Evolutionary conservation across 2,888 invertebrate genomes (phyloP), one percentile per base, ranked within the genome.

Genomic region (Chelonus formosanus): DNA sequence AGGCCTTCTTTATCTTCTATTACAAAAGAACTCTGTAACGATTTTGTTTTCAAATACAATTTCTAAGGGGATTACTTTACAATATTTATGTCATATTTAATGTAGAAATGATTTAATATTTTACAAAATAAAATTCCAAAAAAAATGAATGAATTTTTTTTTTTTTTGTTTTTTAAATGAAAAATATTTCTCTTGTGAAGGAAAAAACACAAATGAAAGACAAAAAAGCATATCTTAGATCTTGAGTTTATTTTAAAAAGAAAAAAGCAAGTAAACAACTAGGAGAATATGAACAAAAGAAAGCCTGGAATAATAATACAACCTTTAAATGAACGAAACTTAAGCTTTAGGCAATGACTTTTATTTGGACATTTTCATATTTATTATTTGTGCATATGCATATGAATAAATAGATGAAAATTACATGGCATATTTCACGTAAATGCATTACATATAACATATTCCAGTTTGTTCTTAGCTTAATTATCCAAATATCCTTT

Each of bases 321-420:
- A 44, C 20, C 7, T 20, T 48, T 10, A 48, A 48, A 48, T 48
- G 48, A 48, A 48, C n/a, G 48, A 48, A 31, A 20, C 10, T 48
- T 48, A 31, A 48, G 31, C 48, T 48, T 48, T 31, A 48, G 48
- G 48, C 48, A 48, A 48, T 48, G 48, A 48, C 48, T 48, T 48
- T 48, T 48, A 48, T 48, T n/a, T n/a, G n/a, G n/a, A n/a, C n/a
- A n/a, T n/a, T n/a, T n/a, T n/a, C n/a, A n/a, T n/a, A n/a, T n/a
- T n/a, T n/a, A n/a, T n/a, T n/a, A n/a, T n/a, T 31, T 48, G 31
- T 6, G 31, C 5, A 31, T 10, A 48, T 10, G 5, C 48, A 48
- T 6, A 48, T 6, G 6, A 48, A 48, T 20, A 48, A 48, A 48
- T 10, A n/a, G 48, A 48, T 6, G 6, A n/a, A 31, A 48, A 48